phyloP scores from a whole-genome alignment of 2,797 vertebrate species.

The Ctenosaura bakeri region DNA sequence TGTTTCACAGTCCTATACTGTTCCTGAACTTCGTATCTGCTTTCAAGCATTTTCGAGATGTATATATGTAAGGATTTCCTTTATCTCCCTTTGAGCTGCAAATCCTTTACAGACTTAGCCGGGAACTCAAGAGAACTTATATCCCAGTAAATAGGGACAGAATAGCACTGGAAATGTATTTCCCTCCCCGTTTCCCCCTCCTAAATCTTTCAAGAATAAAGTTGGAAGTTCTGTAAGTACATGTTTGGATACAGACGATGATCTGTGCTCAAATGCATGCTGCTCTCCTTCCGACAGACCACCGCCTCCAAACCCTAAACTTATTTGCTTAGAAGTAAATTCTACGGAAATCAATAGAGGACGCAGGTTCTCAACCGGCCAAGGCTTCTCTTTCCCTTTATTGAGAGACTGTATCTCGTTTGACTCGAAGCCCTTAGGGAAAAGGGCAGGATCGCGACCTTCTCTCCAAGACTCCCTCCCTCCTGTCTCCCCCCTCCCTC shows the following conservation, averaged over 20 bases:
- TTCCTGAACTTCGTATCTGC: background rate
- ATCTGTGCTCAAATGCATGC: background rate
- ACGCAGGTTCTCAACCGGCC: background rate
- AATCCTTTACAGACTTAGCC: background rate
- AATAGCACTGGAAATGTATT: background rate
- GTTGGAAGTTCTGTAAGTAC: no score
- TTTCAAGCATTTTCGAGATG: background rate
- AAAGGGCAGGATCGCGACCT: slow-evolving; percentile 30
- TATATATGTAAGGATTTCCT: background rate
- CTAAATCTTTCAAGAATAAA: background rate
- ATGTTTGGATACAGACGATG: background rate
- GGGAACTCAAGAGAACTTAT: no score
- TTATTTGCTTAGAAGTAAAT: background rate
- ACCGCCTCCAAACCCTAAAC: background rate
- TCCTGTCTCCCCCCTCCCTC: background rate
- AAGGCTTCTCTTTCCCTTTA: background rate
- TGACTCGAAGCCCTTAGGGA: background rate
- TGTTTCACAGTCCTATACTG: background rate
- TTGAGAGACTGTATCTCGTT: background rate
- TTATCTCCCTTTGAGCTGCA: background rate
- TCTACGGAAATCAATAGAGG: background rate
- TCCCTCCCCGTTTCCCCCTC: background rate
- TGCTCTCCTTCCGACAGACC: background rate
- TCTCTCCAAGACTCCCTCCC: slow-evolving; percentile 1
- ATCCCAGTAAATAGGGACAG: background rate